These are phyloP conservation scores for Thaumetopoea pityocampa DNA, from an alignment of 1,140 invertebrate genomes.

Conservation along the genomic window DNA sequence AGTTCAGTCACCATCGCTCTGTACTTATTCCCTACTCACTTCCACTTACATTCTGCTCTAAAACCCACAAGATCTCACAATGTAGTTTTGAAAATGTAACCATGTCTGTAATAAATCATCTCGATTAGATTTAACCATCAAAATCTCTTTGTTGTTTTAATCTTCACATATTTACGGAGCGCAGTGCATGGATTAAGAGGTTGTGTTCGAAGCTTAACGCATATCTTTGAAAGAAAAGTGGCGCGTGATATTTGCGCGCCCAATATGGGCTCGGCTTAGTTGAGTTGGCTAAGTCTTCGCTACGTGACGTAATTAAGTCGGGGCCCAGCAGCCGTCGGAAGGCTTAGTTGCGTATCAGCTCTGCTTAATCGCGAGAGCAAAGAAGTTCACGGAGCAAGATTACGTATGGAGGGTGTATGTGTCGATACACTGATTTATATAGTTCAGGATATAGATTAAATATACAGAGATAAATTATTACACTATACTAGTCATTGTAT, in stretches of 20 bases:
- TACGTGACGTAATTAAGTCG: constrained; percentile 65
- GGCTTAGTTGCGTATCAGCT: no score
- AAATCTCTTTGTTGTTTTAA: no score
- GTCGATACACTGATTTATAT: constrained; percentile 7
- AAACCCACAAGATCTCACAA: no score
- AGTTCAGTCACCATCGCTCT: no score
- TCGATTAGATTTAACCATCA: no score
- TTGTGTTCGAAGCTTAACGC: constrained; percentile 42
- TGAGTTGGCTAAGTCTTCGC: constrained; percentile 54
- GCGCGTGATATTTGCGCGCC: constrained; percentile 43
- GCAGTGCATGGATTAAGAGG: constrained; percentile 50
- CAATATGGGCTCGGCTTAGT: constrained; percentile 54
- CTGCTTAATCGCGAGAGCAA: constrained; percentile 4
- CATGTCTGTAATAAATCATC: no score
- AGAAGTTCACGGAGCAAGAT: constrained; percentile 11
- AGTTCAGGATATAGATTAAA: constrained; percentile 14
- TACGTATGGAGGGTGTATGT: constrained; percentile 4
- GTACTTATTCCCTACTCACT: no score
- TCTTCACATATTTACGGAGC: no score
- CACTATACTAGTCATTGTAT: no score
- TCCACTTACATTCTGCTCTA: no score
- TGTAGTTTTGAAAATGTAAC: no score
- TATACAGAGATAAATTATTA: no score
- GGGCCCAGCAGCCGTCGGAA: constrained; percentile 34
- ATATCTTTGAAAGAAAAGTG: constrained; percentile 44